These are phyloP conservation scores for Rana temporaria DNA, from an alignment of 2,113 vertebrate species.

Conservation along the genomic window DNA sequence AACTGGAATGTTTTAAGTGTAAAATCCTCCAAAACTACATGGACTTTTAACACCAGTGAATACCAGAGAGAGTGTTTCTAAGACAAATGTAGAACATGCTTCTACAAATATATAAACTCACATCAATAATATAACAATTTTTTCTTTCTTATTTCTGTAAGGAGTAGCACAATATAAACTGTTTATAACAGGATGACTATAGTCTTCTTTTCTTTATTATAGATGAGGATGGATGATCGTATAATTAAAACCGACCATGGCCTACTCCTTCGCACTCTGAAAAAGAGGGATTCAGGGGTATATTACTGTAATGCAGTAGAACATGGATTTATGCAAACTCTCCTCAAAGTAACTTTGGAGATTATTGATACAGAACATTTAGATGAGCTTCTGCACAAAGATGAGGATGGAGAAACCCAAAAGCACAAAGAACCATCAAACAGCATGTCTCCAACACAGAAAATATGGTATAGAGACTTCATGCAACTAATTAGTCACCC, in stretches of 20 bases:
- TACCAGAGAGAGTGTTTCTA: too few relatives aligned
- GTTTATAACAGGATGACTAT: not conserved
- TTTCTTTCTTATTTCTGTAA: too few relatives aligned
- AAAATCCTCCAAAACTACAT: too few relatives aligned
- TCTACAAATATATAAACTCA: too few relatives aligned
- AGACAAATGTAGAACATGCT: too few relatives aligned
- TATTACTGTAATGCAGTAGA: constrained; percentile 95
- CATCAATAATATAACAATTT: too few relatives aligned
- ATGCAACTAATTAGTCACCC: constrained; percentile 96
- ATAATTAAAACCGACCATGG: constrained; percentile 91
- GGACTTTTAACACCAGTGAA: too few relatives aligned
- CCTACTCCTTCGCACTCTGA: constrained; percentile 86
- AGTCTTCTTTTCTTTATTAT: constrained; percentile 3
- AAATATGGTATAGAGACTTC: constrained; percentile 98
- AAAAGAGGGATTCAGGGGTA: constrained; percentile 84
- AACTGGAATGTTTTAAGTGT: too few relatives aligned
- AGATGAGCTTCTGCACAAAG: constrained; percentile 88
- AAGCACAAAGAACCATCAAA: constrained; percentile 73
- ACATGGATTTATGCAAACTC: constrained; percentile 94
- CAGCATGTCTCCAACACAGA: constrained; percentile 82
- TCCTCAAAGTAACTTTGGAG: constrained; percentile 90
- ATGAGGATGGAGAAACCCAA: constrained; percentile 72
- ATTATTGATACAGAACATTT: constrained; percentile 91
- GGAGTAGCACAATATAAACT: too few relatives aligned
- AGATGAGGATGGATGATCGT: constrained; percentile 87